Evolutionary conservation across 2,888 invertebrate genomes (phyloP).

Genomic region (Diarsia brunnea): DNA sequence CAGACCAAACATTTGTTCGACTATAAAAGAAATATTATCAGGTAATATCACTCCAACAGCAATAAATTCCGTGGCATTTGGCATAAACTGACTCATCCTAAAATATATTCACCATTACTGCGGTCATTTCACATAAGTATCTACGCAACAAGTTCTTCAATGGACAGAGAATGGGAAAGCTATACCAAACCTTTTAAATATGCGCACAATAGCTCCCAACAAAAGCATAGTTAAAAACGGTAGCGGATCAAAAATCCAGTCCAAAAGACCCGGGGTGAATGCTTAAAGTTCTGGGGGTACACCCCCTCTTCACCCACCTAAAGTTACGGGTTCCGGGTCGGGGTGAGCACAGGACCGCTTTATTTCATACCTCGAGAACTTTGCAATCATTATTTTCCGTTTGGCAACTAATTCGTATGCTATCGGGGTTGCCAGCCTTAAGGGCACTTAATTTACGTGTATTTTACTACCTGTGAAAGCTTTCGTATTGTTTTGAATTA

Average conservation of each 20-base stretch:
- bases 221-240: constrained; percentile 53
- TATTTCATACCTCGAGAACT: constrained; percentile 62
- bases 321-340: constrained; percentile 58
- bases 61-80: constrained; percentile 16
- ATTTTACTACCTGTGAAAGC: constrained; percentile 47
- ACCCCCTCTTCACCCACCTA: constrained; percentile 24
- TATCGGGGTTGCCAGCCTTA: constrained; percentile 40
- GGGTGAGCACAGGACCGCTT: constrained; percentile 47
- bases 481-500: constrained; percentile 41
- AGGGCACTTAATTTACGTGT: constrained; percentile 43
- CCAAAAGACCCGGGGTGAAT: constrained; percentile 52
- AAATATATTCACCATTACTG: constrained; percentile 18
- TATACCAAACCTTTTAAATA: constrained; percentile 12
- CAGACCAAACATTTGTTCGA: not conserved
- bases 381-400: constrained; percentile 63
- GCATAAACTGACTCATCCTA: constrained; percentile 20
- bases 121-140: constrained; percentile 10
- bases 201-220: constrained; percentile 37
- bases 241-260: constrained; percentile 50
- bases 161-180: not conserved
- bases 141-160: constrained; percentile 12
- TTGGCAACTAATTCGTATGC: constrained; percentile 62
- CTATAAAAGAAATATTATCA: constrained; percentile 6
- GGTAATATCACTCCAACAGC: not conserved
- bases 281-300: constrained; percentile 50